Evolutionary conservation across 2,113 vertebrate genomes (phyloP).

Genomic region (Tragelaphus imberbis): DNA sequence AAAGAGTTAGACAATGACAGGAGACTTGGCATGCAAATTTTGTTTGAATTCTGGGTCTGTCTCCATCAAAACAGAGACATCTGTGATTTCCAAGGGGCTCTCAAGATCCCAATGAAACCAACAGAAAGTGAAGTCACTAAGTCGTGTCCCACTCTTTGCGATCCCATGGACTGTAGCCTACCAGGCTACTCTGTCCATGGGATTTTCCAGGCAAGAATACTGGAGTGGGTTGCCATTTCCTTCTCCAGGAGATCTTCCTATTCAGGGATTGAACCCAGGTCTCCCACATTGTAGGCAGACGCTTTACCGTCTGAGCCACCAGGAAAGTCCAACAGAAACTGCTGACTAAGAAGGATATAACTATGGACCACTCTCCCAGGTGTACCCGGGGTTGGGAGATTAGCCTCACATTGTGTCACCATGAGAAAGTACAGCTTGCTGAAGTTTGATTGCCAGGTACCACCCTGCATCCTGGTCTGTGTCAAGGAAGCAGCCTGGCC

Average conservation of each 20-base stretch:
- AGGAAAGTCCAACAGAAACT: background rate
- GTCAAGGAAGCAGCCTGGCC: background rate
- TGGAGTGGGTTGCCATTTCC: background rate
- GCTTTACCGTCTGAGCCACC: background rate
- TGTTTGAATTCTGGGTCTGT: background rate
- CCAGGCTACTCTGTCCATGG: background rate
- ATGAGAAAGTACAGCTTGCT: background rate
- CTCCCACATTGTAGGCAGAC: too few species aligned
- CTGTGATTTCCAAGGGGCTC: background rate
- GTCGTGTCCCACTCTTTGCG: background rate
- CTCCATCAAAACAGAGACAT: background rate
- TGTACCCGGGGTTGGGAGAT: background rate
- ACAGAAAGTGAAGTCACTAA: background rate
- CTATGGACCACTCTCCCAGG: background rate
- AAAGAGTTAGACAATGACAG: background rate
- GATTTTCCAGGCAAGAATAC: background rate
- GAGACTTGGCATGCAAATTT: background rate
- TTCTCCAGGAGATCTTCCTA: background rate
- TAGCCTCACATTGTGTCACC: background rate
- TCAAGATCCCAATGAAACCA: background rate
- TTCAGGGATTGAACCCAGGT: too few species aligned
- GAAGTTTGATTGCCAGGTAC: background rate
- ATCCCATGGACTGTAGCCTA: background rate
- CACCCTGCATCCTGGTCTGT: background rate
- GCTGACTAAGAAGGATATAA: background rate